Percentiles rank a stretch among this genome's conserved stretches.
Conservation (phyloP, 1,140 invertebrate genomes). For the Oscheius sp. region DNA sequence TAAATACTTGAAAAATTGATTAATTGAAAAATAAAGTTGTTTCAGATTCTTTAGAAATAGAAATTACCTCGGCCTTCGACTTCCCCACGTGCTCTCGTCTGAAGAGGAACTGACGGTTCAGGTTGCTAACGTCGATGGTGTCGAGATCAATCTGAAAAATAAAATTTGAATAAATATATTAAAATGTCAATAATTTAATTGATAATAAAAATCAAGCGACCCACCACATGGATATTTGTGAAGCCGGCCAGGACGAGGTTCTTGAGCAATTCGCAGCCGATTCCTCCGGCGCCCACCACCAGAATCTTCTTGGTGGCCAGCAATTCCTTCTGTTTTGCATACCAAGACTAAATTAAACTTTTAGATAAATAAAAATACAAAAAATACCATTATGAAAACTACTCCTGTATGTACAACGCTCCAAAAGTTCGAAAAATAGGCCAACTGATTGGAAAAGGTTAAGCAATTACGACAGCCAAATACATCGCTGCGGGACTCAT, state of each 20-base stretch:
- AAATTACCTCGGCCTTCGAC: constrained; percentile 77
- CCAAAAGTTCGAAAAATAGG: no score
- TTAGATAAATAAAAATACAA: no score
- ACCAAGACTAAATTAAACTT: background rate
- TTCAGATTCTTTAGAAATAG: no score
- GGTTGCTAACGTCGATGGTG: constrained; percentile 98
- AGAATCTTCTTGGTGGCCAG: constrained; percentile 65
- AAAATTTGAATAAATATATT: constrained; percentile 9
- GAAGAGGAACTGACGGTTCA: constrained; percentile 97
- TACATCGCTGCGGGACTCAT: no score
- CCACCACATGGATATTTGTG: constrained; percentile 86
- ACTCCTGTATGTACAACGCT: no score
- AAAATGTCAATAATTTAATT: no score
- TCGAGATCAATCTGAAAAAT: constrained; percentile 91
- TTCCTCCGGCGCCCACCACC: constrained; percentile 95
- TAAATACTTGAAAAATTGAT: no score
- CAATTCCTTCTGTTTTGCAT: background rate
- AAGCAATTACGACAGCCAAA: no score
- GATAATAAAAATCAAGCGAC: no score
- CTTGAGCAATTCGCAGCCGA: constrained; percentile 97
- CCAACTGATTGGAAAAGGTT: no score
- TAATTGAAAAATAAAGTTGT: background rate
- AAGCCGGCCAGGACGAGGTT: constrained; percentile 94
- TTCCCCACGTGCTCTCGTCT: constrained; percentile 95
- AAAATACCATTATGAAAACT: no score